Evolutionary conservation across 2,113 vertebrate species (phyloP), one percentile per base, ranked within the genome.

Genomic region (Lophius piscatorius): DNA sequence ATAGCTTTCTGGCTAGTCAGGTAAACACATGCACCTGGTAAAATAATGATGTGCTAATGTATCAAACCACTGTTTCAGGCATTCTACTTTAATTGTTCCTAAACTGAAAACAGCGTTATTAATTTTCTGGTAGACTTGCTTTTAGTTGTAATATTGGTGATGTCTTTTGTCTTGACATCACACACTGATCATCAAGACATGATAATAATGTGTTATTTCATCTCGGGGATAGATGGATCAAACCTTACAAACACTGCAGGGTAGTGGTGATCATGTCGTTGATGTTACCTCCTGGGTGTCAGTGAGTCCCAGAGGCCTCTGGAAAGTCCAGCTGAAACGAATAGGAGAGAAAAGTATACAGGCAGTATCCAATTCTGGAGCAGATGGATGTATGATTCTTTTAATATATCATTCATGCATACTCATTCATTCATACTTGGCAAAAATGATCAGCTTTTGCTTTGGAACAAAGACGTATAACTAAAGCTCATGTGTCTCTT

Each of bases 291-390:
- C 86, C 7, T 92, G 91, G 90, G 67, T 90, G 28, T 90, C 86
- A 0, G 89, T 89, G 58, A 89, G 82, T 62, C 88, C 90, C 8
- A 58, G 58, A 22, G 91, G 91, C 22, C 86, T 87, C 21, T 89
- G 86, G 66, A 65, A 69, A 62, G 87, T 92, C n/a, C 76, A 60
- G 21, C 57, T 40, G 47, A 86, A 51, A 47, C 82, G 41, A 70
- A 66, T 84, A 5, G 14, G 55, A 42, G 22, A 62, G 31, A 63
- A 24, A 3, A 87, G 85, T 24, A 26, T 8, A 86, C 54, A 26
- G 36, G 26, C 31, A 4, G 9, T 24, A n/a, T 64, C 10, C 11
- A 33, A 11, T 36, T 18, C 51, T 47, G 56, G 8, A 51, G 26
- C 23, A 63, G 39, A 60, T 41, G 21, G 41, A 39, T 7, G 63